Evolutionary conservation across 2,888 invertebrate genomes (phyloP).

Genomic region (Oxytorus armatus): DNA sequence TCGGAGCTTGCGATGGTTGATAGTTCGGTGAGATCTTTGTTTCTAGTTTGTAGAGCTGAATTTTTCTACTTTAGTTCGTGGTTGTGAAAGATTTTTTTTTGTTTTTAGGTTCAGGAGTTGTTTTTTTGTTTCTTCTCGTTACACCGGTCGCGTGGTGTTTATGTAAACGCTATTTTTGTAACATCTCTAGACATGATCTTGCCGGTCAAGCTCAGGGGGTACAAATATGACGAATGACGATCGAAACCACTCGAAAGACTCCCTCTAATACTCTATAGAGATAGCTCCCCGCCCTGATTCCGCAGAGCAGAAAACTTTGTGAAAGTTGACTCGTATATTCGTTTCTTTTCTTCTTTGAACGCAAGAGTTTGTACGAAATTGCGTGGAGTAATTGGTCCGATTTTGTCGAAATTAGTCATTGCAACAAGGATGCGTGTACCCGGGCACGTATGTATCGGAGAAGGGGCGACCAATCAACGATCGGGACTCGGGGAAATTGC

Average conservation of each 20-base stretch:
- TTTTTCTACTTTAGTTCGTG: no score
- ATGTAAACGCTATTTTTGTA: slow-evolving; percentile 72
- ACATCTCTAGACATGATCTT: slow-evolving; percentile 51
- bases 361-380: no score
- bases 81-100: no score
- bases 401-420: slow-evolving; percentile 76
- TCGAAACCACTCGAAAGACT: slow-evolving; percentile 1
- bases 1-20: no score
- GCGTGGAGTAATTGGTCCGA: slow-evolving; percentile 42
- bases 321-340: no score
- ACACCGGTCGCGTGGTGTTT: slow-evolving; percentile 64
- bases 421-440: slow-evolving; percentile 71
- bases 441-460: slow-evolving; percentile 53
- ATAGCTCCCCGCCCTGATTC: no score
- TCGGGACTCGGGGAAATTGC: slow-evolving; percentile 85
- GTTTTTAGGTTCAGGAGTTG: not conserved
- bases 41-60: no score
- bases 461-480: slow-evolving; percentile 81
- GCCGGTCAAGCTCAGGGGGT: slow-evolving; percentile 6
- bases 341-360: no score
- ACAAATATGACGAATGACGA: slow-evolving; percentile 15
- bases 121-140: not conserved
- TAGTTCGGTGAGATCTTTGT: no score
- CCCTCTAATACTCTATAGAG: not conserved
- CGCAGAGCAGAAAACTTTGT: no score